Conservation (phyloP, 2,113 vertebrate genomes). For the Antigone vipio region DNA sequence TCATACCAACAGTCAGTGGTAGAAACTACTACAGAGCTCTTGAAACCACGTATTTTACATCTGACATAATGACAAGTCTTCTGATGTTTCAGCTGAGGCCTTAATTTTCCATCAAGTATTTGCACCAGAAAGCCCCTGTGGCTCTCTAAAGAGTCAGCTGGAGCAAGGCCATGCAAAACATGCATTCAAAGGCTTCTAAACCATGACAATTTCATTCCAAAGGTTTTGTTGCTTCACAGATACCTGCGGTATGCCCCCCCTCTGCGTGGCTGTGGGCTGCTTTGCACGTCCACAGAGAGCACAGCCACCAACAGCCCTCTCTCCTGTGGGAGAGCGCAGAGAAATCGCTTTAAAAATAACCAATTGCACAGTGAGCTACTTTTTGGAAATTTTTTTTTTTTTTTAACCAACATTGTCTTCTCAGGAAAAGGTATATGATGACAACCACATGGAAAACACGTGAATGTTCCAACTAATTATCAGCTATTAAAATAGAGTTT, state of each 20-base stretch:
- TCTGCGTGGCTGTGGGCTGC: neutral
- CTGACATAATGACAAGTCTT: neutral
- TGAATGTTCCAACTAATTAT: slow-evolving; percentile 18
- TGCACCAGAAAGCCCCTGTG: neutral
- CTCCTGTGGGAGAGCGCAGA: fast-evolving
- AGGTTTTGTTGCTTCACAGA: neutral
- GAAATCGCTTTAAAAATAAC: neutral
- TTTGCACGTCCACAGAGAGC: neutral
- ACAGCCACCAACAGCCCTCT: neutral
- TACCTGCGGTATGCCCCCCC: neutral
- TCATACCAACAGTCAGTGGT: neutral
- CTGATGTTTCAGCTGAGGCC: neutral
- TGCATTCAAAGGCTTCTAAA: neutral
- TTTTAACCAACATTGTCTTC: neutral
- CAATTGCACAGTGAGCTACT: fast-evolving
- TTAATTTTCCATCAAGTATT: neutral
- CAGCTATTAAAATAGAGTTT: slow-evolving; percentile 24
- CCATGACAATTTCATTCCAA: neutral
- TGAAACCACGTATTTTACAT: neutral
- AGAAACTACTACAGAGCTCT: neutral
- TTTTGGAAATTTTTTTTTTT: neutral
- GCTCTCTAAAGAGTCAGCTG: neutral
- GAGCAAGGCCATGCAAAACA: neutral
- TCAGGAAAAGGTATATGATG: fast-evolving
- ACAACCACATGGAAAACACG: neutral